Percentiles rank a stretch among this genome's conserved stretches.
Evolutionary conservation across 2,797 vertebrate genomes (phyloP).

Genomic region (Huso huso): DNA sequence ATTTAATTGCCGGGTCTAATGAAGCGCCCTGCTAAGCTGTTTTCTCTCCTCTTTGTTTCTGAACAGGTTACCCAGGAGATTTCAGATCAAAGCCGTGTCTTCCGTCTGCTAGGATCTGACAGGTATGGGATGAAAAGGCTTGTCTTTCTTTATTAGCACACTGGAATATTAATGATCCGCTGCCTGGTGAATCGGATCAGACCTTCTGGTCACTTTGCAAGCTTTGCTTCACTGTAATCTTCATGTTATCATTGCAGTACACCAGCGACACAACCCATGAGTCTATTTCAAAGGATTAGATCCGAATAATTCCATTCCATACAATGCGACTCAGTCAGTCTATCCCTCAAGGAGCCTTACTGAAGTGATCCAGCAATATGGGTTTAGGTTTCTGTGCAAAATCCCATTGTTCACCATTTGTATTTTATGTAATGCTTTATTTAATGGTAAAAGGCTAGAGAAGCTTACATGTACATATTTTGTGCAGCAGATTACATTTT

Average conservation of each 20-base stretch:
- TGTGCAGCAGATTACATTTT: too few relatives aligned
- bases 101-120: conserved; percentile 71
- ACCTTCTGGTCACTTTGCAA: neutral
- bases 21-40: too few relatives aligned
- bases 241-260: too few relatives aligned
- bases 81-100: conserved; percentile 66
- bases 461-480: too few relatives aligned
- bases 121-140: conserved; percentile 45
- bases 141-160: neutral
- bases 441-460: too few relatives aligned
- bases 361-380: neutral
- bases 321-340: neutral
- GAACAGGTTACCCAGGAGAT: conserved; percentile 72
- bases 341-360: neutral
- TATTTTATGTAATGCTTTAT: too few relatives aligned
- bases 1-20: too few relatives aligned
- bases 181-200: neutral
- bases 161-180: conserved; percentile 2
- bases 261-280: neutral
- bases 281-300: neutral
- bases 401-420: too few relatives aligned
- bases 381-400: neutral
- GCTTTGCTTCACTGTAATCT: neutral
- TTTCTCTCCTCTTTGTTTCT: conserved; percentile 11
- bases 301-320: neutral